These are phyloP conservation scores for Drosophila putrida DNA, from an alignment of 2,888 invertebrate genomes.

Conservation along the genomic window DNA sequence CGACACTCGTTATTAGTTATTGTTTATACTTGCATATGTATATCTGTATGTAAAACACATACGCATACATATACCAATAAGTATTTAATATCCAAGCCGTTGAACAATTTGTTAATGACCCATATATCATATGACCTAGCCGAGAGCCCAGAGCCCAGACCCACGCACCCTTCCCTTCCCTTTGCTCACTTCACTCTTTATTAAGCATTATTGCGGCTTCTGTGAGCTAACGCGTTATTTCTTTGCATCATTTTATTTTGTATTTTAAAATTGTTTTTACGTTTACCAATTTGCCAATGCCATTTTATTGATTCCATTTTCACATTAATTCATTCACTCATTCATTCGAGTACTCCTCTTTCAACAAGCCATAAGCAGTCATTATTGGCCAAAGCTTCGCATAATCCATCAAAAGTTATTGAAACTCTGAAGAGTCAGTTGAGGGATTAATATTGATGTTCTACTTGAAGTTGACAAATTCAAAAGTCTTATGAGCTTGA, in stretches of 20 bases:
- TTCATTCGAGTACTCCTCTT: neutral
- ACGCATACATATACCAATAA: conserved; percentile 11
- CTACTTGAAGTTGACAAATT: neutral
- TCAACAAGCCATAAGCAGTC: conserved; percentile 23
- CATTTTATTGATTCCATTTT: conserved; percentile 69
- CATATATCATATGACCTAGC: conserved; percentile 72
- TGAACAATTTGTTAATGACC: conserved; percentile 81
- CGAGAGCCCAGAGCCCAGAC: neutral
- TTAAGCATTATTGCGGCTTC: conserved; percentile 69
- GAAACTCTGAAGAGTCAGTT: conserved; percentile 1
- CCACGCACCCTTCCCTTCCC: neutral
- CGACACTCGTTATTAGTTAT: conserved; percentile 68
- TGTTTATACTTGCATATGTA: conserved; percentile 51
- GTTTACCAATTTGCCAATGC: conserved; percentile 64
- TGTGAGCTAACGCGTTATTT: conserved; percentile 34
- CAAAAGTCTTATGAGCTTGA: neutral
- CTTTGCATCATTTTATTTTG: conserved; percentile 38
- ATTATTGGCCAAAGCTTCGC: conserved; percentile 12
- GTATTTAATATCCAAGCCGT: conserved; percentile 64
- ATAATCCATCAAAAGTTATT: conserved; percentile 40
- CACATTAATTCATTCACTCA: conserved; percentile 33
- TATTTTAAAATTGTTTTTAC: conserved; percentile 30
- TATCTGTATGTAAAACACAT: conserved; percentile 2
- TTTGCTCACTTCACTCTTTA: conserved; percentile 31
- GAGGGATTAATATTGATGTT: conserved; percentile 4